Conservation (phyloP, 2,888 invertebrate species). For the Patella pellucida region DNA sequence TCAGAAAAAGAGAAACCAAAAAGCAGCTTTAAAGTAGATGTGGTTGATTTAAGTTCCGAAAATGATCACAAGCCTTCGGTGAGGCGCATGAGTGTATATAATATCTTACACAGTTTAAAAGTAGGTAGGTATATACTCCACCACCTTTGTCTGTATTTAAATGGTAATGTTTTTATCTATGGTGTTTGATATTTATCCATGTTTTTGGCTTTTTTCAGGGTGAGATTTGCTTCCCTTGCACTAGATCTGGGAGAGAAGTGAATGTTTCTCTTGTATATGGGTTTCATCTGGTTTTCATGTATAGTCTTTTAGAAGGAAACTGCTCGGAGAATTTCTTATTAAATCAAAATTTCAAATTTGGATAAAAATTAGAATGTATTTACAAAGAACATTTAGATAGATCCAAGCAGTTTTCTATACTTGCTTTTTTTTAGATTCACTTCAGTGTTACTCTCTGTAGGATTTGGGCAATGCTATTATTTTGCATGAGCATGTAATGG, state of each 20-base stretch:
- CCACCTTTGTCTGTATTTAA: background rate
- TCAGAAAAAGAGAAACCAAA: constrained; percentile 25
- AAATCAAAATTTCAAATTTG: no score
- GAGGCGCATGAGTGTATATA: constrained; percentile 46
- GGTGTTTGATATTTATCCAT: no score
- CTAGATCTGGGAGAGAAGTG: constrained; percentile 1
- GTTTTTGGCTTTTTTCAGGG: constrained; percentile 24
- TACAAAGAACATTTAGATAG: no score
- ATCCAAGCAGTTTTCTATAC: no score
- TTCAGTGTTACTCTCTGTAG: no score
- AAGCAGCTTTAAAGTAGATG: constrained; percentile 42
- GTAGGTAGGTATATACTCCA: background rate
- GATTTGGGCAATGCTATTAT: no score
- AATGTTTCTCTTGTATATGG: background rate
- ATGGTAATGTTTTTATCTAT: no score
- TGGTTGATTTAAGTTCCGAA: constrained; percentile 58
- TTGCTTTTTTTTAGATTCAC: no score
- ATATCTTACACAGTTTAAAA: constrained; percentile 26
- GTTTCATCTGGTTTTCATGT: constrained; percentile 3
- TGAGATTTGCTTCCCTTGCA: constrained; percentile 18
- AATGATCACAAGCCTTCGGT: constrained; percentile 41
- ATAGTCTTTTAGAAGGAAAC: no score
- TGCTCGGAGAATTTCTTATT: no score
- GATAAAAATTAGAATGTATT: no score
- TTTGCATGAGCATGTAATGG: no score